Percentiles rank a stretch among this genome's conserved stretches.
Evolutionary conservation across 2,888 invertebrate genomes (phyloP).

Genomic region (Chymomyza amoena): DNA sequence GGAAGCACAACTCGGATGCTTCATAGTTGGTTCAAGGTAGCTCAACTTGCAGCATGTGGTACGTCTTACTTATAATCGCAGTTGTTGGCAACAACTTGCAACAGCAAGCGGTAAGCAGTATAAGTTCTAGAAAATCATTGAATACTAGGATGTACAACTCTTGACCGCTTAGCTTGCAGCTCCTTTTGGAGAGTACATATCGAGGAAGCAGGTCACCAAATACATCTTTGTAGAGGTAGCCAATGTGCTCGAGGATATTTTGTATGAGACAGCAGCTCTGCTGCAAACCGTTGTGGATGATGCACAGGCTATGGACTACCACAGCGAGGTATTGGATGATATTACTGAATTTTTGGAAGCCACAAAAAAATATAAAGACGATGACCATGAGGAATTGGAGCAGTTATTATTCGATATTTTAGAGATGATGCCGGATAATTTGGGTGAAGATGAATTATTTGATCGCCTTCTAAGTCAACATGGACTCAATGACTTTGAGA

Average conservation of each 20-base stretch:
- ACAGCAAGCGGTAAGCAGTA: not conserved
- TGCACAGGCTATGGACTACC: not conserved
- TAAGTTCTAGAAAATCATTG: not conserved
- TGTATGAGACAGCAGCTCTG: not conserved
- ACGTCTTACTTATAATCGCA: conserved; percentile 23
- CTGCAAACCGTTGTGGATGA: not conserved
- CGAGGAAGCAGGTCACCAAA: not conserved
- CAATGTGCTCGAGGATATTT: not conserved
- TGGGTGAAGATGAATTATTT: not conserved
- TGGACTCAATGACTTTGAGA: not conserved
- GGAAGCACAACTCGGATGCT: not conserved
- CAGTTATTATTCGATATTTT: no score
- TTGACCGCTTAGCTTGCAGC: not conserved
- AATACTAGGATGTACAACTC: not conserved
- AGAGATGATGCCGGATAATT: not conserved
- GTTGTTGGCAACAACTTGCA: not conserved
- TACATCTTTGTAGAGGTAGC: not conserved
- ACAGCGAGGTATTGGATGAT: not conserved
- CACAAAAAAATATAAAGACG: not conserved
- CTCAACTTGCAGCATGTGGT: conserved; percentile 28
- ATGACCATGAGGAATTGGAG: not conserved
- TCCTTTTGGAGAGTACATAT: not conserved
- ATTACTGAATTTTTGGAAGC: not conserved
- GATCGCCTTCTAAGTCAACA: not conserved
- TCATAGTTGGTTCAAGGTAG: conserved; percentile 11